These are phyloP conservation scores for Centropus bengalensis DNA, from an alignment of 2,113 vertebrate species.

Conservation along the genomic window DNA sequence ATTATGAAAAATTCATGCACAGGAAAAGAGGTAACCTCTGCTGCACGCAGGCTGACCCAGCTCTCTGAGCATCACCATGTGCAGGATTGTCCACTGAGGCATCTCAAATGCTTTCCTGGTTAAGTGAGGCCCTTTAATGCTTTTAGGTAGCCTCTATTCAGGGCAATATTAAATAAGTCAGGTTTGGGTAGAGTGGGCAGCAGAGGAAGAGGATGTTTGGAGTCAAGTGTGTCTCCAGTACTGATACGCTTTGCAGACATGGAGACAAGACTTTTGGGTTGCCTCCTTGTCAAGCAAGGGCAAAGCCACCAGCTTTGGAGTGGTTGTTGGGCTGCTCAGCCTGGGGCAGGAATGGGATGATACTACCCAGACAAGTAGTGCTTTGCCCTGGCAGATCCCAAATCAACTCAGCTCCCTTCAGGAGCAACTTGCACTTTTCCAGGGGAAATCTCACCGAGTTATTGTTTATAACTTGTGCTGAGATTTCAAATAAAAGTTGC, in stretches of 20 bases:
- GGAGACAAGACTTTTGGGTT: background rate
- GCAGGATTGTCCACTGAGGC: background rate
- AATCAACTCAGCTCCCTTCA: background rate
- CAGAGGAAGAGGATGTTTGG: background rate
- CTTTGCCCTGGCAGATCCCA: background rate
- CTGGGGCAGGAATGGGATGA: background rate
- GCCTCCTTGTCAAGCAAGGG: background rate
- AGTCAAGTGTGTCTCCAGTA: background rate
- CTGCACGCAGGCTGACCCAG: background rate
- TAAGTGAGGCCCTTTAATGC: background rate
- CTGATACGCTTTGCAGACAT: background rate
- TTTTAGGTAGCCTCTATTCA: background rate
- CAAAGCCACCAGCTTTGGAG: background rate
- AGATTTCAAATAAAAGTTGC: background rate
- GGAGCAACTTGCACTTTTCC: background rate
- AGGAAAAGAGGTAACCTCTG: background rate
- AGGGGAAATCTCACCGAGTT: background rate
- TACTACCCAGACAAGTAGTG: background rate
- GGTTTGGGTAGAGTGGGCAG: background rate
- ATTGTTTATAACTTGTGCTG: background rate
- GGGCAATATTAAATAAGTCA: background rate
- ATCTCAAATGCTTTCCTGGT: background rate
- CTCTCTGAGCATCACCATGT: background rate
- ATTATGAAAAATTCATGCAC: slow-evolving; percentile 10
- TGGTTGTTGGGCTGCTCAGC: background rate